Base-by-base conservation (phyloP, 2,888 invertebrate species). In the Drosophila lacicola region DNA sequence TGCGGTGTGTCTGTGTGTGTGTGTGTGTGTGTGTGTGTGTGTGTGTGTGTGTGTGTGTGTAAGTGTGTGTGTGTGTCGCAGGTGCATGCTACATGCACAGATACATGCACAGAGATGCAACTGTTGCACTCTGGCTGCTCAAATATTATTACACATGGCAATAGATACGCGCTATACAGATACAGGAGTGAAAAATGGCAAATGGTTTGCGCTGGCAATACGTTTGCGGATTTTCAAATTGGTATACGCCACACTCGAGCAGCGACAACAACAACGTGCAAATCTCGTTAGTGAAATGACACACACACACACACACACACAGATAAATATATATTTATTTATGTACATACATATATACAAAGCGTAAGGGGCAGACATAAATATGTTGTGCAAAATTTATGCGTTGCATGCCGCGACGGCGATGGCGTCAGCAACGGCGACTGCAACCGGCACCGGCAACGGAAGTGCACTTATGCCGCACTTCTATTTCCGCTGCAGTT, bases 401-500 rank as follows among this genome's bases (percentile, higher is more conserved):
- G 73, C 72, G 47, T 62, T 63, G 66, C 66, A 62, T 76, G 77
- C 58, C 68, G 64, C 53, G 49, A 70, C 54, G 65, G 65, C 62
- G 65, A 65, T 9, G 33, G 10, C 14, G 42, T 9, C 54, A 19
- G 33, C 54, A 45, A 51, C 56, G 61, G 58, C 65, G 66, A 64
- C 21, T 21, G 21, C 42, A 25, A 67, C 85, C 10, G 53, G 17
- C 61, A 39, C 44, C 61, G 37, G 37, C 61, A 49, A 49, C 88
- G 88, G 88, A 82, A 81, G 78, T 84, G 72, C 88, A 81, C 82
- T 84, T 88, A 81, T 81, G 85, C 88, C 78, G 74, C 88, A 82
- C 88, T 84, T 84, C 82, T 88, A 82, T 82, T 88, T 82, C 82
- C 88, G 88, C 63, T 69, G 64, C 70, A 61, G 69, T 46, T 79